Percentiles rank a stretch among this genome's conserved stretches.
Conservation (phyloP, 2,797 vertebrate species). For the Urocyon cinereoargenteus region DNA sequence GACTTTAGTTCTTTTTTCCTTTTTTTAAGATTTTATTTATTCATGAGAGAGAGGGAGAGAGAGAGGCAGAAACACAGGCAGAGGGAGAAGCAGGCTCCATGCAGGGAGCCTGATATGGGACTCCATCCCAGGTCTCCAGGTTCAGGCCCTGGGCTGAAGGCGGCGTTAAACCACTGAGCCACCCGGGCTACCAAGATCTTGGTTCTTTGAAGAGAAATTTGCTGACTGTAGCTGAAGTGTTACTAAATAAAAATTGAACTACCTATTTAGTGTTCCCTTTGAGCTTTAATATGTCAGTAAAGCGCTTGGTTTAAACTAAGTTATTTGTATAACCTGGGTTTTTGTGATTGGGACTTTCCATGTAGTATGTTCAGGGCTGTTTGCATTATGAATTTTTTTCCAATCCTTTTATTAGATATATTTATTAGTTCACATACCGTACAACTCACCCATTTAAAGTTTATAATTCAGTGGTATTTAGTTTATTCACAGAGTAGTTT, state of each 20-base stretch:
- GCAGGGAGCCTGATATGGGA: background rate
- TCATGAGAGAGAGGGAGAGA: background rate
- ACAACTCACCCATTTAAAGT: background rate
- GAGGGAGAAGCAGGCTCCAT: background rate
- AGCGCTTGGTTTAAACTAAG: background rate
- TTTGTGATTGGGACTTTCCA: background rate
- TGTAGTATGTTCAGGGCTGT: background rate
- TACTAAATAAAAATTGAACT: background rate
- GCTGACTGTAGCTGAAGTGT: background rate
- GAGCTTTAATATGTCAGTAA: background rate
- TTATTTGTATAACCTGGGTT: conserved; percentile 19
- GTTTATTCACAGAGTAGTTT: background rate
- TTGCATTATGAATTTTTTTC: background rate
- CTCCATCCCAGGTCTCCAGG: background rate
- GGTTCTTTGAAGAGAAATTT: background rate
- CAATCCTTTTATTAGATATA: background rate
- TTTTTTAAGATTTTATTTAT: background rate
- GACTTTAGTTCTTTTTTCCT: conserved; percentile 48
- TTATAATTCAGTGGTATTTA: background rate
- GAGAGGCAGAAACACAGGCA: background rate
- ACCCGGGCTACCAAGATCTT: background rate
- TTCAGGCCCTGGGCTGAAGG: background rate
- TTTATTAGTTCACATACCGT: background rate
- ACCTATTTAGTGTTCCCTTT: background rate
- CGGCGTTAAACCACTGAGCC: background rate